Evolutionary conservation across 23 tunicate genomes (phyloP).

Genomic region (Phallusia fumigata): DNA sequence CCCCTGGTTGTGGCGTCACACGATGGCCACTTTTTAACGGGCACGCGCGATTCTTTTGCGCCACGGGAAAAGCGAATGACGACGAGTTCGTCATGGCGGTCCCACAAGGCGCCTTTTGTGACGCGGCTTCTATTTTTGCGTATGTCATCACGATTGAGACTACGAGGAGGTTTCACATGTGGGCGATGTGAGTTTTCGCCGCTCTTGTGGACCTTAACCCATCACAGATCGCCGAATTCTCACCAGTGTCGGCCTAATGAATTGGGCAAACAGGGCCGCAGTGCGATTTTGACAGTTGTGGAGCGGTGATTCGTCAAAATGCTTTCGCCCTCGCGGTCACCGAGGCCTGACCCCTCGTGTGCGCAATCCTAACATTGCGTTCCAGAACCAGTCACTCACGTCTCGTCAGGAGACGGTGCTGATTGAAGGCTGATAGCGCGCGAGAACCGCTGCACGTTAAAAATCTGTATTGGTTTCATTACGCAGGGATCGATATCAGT

Average conservation of each 20-base stretch:
- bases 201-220: too few relatives aligned
- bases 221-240: not conserved
- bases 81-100: constrained; percentile 6
- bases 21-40: not conserved
- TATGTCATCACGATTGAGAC: not conserved
- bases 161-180: too few relatives aligned
- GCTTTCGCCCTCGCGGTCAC: not conserved
- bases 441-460: not conserved
- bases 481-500: not conserved
- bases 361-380: not conserved
- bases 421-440: constrained; percentile 9
- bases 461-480: constrained; percentile 5
- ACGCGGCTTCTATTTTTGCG: constrained; percentile 13
- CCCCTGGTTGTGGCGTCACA: not conserved
- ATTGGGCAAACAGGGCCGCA: not conserved
- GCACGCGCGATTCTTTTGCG: not conserved
- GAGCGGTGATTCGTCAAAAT: constrained; percentile 20
- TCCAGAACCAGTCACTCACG: not conserved
- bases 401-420: not conserved
- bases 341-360: not conserved
- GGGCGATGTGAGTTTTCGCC: too few relatives aligned
- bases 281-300: not conserved
- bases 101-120: constrained; percentile 13
- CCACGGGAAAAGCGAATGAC: not conserved
- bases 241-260: not conserved